Conservation (phyloP, 1,140 invertebrate species). For the Nymphalis io region DNA sequence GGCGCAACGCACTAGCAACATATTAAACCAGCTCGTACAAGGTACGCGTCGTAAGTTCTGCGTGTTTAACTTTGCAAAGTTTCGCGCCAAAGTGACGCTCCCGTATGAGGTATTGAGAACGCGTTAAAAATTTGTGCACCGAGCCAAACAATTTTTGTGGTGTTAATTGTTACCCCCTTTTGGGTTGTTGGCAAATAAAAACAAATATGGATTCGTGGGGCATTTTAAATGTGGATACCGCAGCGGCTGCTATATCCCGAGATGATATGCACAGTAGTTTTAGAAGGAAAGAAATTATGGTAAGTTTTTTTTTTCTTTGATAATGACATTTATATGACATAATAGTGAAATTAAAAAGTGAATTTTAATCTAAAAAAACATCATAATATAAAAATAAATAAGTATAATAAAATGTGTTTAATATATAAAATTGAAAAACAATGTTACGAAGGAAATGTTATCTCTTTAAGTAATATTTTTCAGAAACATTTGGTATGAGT, state of each 20-base stretch:
- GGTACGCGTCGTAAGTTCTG: slow-evolving; percentile 21
- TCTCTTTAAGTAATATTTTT: too few species aligned
- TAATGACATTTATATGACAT: background rate
- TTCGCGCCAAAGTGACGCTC: slow-evolving; percentile 44
- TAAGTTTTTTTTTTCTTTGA: slow-evolving; percentile 64
- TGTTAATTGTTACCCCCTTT: slow-evolving; percentile 38
- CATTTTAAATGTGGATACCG: slow-evolving; percentile 83
- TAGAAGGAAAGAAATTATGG: slow-evolving; percentile 79
- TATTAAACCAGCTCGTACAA: slow-evolving; percentile 23
- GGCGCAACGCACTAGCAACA: slow-evolving; percentile 26
- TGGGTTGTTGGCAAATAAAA: slow-evolving; percentile 41
- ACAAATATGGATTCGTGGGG: slow-evolving; percentile 84
- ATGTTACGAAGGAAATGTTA: too few species aligned
- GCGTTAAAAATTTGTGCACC: slow-evolving; percentile 33
- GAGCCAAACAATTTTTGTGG: slow-evolving; percentile 39
- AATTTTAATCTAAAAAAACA: background rate
- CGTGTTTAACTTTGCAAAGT: slow-evolving; percentile 9
- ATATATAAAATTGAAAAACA: too few species aligned
- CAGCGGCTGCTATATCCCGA: slow-evolving; percentile 82
- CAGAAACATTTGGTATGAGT: too few species aligned
- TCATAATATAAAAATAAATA: background rate
- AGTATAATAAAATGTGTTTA: too few species aligned
- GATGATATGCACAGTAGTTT: slow-evolving; percentile 82
- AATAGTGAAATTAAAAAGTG: background rate
- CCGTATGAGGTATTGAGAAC: slow-evolving; percentile 11